phyloP scores from a whole-genome alignment of 2,113 vertebrate species.

The Prinia subflava region DNA sequence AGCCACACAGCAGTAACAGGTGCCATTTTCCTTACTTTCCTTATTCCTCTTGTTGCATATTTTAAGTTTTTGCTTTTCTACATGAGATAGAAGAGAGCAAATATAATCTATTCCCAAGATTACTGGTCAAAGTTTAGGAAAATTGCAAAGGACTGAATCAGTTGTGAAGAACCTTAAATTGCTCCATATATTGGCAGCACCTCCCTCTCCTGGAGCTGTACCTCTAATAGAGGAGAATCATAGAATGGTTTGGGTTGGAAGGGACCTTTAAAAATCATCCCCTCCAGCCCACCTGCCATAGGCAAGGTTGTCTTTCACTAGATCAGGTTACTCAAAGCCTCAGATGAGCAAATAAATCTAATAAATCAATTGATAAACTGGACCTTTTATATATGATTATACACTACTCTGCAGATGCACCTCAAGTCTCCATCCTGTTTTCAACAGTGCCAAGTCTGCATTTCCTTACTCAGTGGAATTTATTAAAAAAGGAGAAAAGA shows the following conservation, averaged over 20 bases:
- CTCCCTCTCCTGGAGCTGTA: neutral
- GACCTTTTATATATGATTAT: neutral
- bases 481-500: neutral
- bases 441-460: neutral
- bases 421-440: neutral
- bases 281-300: neutral
- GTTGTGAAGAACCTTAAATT: neutral
- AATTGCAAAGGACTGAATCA: neutral
- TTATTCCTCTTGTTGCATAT: neutral
- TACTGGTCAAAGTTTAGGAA: neutral
- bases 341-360: neutral
- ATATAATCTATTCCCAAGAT: neutral
- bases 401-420: neutral
- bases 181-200: accelerated
- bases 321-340: neutral
- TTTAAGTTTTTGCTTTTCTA: neutral
- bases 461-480: neutral
- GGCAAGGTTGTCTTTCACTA: neutral
- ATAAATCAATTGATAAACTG: neutral
- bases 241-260: neutral
- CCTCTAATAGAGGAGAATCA: neutral
- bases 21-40: neutral
- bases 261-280: neutral
- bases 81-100: neutral
- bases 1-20: neutral